phyloP scores from a whole-genome alignment of 2,113 vertebrate genomes.

The Chionomys nivalis region DNA sequence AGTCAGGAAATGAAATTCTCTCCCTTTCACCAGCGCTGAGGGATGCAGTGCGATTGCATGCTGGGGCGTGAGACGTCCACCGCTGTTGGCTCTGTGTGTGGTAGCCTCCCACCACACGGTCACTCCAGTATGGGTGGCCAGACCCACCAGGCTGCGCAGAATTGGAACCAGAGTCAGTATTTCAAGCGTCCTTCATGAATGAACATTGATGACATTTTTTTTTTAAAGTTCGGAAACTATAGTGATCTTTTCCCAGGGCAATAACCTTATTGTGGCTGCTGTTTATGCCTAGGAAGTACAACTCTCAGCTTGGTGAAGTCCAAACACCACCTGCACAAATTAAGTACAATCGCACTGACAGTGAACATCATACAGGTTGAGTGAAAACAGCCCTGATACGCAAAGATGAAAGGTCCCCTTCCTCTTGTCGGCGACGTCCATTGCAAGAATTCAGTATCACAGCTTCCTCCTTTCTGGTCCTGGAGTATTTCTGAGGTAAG shows the following conservation, averaged over 20 bases:
- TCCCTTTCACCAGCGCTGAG: not conserved
- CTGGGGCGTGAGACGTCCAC: not conserved
- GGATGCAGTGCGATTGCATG: not conserved
- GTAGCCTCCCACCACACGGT: not conserved
- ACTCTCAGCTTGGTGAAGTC: not conserved
- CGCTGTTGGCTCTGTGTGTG: rapidly evolving
- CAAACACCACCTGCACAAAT: slow-evolving; percentile 48
- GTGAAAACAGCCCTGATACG: slow-evolving; percentile 34
- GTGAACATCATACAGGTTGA: not conserved
- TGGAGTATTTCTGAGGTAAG: not conserved
- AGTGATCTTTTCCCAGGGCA: not conserved
- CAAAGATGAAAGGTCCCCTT: slow-evolving; percentile 40
- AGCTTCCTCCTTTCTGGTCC: not conserved
- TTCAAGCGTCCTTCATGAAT: not conserved
- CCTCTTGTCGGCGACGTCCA: not conserved
- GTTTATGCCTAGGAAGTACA: slow-evolving; percentile 15
- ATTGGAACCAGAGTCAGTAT: not conserved
- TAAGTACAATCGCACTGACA: not conserved
- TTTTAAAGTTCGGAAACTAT: not conserved
- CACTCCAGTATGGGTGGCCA: not conserved
- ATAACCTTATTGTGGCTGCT: not conserved
- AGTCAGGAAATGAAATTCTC: not conserved
- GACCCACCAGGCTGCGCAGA: not conserved
- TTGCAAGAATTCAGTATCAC: not conserved
- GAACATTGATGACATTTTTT: not conserved